Conservation (phyloP, 2,888 invertebrate genomes). For the Philereme vetulata region DNA sequence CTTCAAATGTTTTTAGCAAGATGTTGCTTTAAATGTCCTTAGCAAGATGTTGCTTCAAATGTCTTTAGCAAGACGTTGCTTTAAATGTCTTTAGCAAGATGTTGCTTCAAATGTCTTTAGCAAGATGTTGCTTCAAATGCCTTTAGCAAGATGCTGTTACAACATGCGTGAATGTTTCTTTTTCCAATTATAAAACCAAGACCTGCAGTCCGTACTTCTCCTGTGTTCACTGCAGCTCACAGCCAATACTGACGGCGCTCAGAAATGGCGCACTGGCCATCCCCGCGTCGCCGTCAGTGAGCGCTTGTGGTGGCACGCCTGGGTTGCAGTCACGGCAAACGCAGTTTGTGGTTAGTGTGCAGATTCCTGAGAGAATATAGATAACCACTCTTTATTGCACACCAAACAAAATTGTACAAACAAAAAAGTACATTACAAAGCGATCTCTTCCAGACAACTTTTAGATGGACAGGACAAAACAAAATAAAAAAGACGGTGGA, state of each 20-base stretch:
- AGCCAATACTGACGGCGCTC: conserved; percentile 65
- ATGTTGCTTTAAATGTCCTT: no score
- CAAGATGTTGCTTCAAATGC: neutral
- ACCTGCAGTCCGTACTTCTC: neutral
- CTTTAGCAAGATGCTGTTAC: neutral
- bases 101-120: neutral
- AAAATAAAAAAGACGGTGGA: no score
- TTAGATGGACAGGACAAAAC: no score
- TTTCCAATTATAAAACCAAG: neutral
- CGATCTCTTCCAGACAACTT: no score
- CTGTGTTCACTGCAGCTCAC: conserved; percentile 56
- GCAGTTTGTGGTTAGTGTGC: conserved; percentile 71
- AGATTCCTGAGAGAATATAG: conserved; percentile 52
- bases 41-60: no score
- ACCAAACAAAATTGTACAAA: no score
- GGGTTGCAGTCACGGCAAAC: conserved; percentile 47
- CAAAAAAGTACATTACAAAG: no score
- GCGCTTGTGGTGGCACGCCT: conserved; percentile 11
- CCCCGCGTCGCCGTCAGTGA: conserved; percentile 68
- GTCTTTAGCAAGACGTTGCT: no score
- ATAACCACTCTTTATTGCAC: no score
- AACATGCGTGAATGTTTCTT: neutral
- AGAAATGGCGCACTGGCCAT: conserved; percentile 68
- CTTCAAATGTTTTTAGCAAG: no score
- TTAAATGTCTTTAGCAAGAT: no score